Base-by-base conservation (phyloP, 2,888 invertebrate species). In the Pheosia gnoma region DNA sequence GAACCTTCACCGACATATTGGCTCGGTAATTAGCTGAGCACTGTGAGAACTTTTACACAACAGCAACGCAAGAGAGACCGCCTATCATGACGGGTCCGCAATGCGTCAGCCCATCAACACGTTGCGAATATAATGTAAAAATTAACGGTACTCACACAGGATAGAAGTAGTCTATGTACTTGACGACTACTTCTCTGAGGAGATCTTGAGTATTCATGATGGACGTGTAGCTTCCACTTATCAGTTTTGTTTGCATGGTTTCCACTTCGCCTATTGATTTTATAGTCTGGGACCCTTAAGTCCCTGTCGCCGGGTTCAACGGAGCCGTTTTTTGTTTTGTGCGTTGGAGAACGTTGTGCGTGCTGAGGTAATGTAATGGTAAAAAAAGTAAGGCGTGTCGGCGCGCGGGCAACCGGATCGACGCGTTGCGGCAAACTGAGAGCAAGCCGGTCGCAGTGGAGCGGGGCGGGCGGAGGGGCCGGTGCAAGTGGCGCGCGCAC, bases 91-190 rank as follows among this genome's bases (percentile, higher is more conserved):
- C 63, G 63, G 69, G 79, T 67, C 90, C 82, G 89, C 90, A 90
- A 82, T 88, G 89, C 88, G 88, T 70, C 85, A 83, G 72, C 65
- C 72, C 72, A 67, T 63, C 62, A 68, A 72, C 64, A 77, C 67
- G 66, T 65, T 70, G 73, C 70, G 62, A 67, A 63, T 65, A 67
- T 68, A 67, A 66, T 62, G 56, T 67, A 65, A 71, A 67, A 75
- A 66, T 72, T 77, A 85, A 83, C 73, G 76, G 80, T 91, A 95
- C 95, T 96, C 86, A 95, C 96, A 95, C 94, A 79, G 95, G 96
- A 83, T 95, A 94, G 91, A 96, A 95, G 89, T 95, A 95, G 92
- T 96, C 95, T 81, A 96, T 95, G 89, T 96, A 96, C 87, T 96
- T 95, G 90, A 95, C 95, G 83, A 96, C 95, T 74, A 95, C 95